Conservation (phyloP, 64 coral and sea anemone species). For the Acropora tenuis region DNA sequence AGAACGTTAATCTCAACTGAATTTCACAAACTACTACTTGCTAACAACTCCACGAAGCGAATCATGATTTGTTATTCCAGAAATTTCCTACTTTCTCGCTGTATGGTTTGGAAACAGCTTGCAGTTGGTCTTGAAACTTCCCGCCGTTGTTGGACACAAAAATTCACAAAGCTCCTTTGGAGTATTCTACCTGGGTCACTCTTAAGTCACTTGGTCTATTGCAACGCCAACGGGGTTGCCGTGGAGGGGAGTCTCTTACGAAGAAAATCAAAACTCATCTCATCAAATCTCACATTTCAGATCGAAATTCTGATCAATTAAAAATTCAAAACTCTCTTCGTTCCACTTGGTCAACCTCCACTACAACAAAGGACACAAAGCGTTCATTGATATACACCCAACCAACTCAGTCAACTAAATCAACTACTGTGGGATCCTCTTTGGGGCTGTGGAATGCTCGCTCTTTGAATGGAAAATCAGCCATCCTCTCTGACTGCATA, state of each 20-base stretch:
- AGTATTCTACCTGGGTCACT: neutral
- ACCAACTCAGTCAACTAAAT: neutral
- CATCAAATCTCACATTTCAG: constrained; percentile 15
- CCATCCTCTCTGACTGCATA: constrained; percentile 12
- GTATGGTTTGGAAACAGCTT: constrained; percentile 20
- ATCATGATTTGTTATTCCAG: constrained; percentile 26
- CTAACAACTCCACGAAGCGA: neutral
- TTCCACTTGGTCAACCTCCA: constrained; percentile 24
- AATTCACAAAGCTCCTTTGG: neutral
- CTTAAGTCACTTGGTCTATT: constrained; percentile 39
- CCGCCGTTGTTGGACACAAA: neutral
- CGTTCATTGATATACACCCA: constrained; percentile 3
- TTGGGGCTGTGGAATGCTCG: neutral
- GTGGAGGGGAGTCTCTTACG: neutral
- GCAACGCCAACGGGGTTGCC: constrained; percentile 4
- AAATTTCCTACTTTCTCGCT: constrained; percentile 12
- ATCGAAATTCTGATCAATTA: constrained; percentile 7
- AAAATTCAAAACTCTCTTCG: constrained; percentile 31
- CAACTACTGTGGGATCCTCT: neutral
- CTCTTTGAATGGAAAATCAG: constrained; percentile 1
- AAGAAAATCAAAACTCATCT: constrained; percentile 6
- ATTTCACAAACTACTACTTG: too few relatives aligned
- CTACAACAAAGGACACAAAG: neutral
- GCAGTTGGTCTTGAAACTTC: constrained; percentile 22
- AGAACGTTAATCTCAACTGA: too few relatives aligned